Percentiles rank a stretch among this genome's conserved stretches.
These are phyloP conservation scores for Oligia latruncula DNA, from an alignment of 2,888 invertebrate species.

Conservation along the genomic window DNA sequence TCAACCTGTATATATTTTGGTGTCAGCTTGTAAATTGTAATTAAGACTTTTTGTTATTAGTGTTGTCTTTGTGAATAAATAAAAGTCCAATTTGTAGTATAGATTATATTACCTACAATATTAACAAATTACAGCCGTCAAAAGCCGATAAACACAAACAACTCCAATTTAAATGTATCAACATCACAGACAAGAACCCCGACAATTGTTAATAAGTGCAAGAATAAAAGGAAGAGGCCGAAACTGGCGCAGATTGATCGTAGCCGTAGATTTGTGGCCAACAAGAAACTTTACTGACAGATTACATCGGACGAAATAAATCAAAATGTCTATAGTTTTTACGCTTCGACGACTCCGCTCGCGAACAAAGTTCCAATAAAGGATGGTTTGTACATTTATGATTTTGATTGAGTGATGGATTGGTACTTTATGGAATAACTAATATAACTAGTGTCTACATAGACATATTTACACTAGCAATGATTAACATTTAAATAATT, in stretches of 20 bases:
- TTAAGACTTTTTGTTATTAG: too few species aligned
- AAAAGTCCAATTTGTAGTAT: too few species aligned
- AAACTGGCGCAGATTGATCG: slow-evolving; percentile 74
- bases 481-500: background rate
- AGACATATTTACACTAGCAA: background rate
- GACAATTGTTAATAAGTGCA: slow-evolving; percentile 73
- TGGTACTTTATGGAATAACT: slow-evolving; percentile 22
- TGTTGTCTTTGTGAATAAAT: too few species aligned
- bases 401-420: slow-evolving; percentile 35
- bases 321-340: slow-evolving; percentile 66
- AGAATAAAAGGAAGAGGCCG: slow-evolving; percentile 69
- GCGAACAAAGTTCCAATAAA: slow-evolving; percentile 48
- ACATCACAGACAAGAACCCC: slow-evolving; percentile 56
- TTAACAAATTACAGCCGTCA: slow-evolving; percentile 11
- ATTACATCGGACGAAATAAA: slow-evolving; percentile 69
- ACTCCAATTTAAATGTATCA: slow-evolving; percentile 45
- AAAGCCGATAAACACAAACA: slow-evolving; percentile 33
- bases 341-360: slow-evolving; percentile 60
- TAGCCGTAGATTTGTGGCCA: slow-evolving; percentile 71
- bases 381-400: slow-evolving; percentile 51
- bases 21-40: too few species aligned
- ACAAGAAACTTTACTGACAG: slow-evolving; percentile 76
- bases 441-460: background rate
- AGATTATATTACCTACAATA: background rate
- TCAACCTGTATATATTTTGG: too few species aligned